Base-by-base conservation (phyloP, 2,113 vertebrate genomes). In the Synodontis membranacea region DNA sequence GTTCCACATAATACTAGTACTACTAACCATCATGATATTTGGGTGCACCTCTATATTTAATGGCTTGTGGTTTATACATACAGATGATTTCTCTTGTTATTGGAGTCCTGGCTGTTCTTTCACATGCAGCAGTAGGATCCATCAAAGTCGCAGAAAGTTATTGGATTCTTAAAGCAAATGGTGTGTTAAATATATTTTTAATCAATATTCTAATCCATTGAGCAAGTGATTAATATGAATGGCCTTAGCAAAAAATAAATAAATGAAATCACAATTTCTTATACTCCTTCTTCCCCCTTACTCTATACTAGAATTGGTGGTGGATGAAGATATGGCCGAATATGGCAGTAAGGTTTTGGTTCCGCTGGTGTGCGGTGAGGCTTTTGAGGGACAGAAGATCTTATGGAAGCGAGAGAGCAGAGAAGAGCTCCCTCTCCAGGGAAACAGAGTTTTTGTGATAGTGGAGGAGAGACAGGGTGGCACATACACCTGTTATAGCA, bases 381-480 rank as follows among this genome's bases (percentile, higher is more conserved):
- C 78, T 44, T 84, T 56, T 42, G 83, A 82, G 25, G 79, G 50
- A 25, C 46, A 66, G n/a, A 75, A 86, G n/a, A 39, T 90, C 44
- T 82, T 50, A 11, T 91, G 91, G 91, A 87, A 10, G 54, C 87
- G 80, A 75, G 80, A 87, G 19, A 56, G 81, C 5, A 82, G 64
- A 62, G 72, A 83, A 25, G 1, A 39, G 10, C 83, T 90, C 70
- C 64, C 56, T 42, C 72, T 42, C 15, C 75, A 15, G 3, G 88
- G 85, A 39, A 91, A 90, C 87, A 72, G 66, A 78, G 76, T 91
- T 15, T 82, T 50, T 5, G 44, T 88, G 31, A 87, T n/a, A 1
- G 88, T 91, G 62, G 91, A 89, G 62, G 89, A 87, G 50, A 84
- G 88, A 81, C 81, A 84, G 46, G 91, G 91, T 28, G 91, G 75